Evolutionary conservation across 2,888 invertebrate species (phyloP).

Genomic region (Chelonus formosanus): DNA sequence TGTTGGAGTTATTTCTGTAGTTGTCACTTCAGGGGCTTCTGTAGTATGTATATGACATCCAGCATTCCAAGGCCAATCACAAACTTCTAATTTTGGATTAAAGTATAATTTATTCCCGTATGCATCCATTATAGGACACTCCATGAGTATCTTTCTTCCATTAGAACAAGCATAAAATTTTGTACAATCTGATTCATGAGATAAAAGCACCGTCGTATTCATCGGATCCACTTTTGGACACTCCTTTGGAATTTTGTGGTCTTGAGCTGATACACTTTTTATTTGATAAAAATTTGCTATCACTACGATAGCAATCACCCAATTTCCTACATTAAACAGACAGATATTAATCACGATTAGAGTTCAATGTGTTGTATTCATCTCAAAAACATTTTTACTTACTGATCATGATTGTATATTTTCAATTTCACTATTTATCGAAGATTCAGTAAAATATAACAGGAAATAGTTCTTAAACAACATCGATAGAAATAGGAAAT

Average conservation of each 20-base stretch:
- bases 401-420: too few relatives aligned
- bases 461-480: too few relatives aligned
- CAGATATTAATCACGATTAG: too few relatives aligned
- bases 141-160: conserved; percentile 32
- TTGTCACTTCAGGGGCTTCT: not conserved
- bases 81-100: conserved; percentile 37
- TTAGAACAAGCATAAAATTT: conserved; percentile 45
- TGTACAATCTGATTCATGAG: conserved; percentile 46
- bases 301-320: not conserved
- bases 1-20: not conserved
- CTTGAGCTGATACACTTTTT: not conserved
- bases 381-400: too few relatives aligned
- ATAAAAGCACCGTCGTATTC: conserved; percentile 39
- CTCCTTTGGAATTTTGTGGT: conserved; percentile 30
- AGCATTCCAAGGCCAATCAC: conserved; percentile 42
- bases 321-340: not conserved
- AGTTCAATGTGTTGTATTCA: too few relatives aligned
- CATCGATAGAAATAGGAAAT: too few relatives aligned
- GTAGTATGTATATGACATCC: conserved; percentile 32
- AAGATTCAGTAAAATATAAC: too few relatives aligned
- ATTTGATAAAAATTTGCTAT: not conserved
- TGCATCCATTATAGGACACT: conserved; percentile 39
- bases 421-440: too few relatives aligned
- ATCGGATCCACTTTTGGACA: conserved; percentile 43
- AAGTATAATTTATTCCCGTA: conserved; percentile 40